A percentile compares a stretch with the other conserved stretches of the same genome.
These are phyloP conservation scores for Ophiodon elongatus DNA, from an alignment of 2,113 vertebrate species.

Conservation along the genomic window DNA sequence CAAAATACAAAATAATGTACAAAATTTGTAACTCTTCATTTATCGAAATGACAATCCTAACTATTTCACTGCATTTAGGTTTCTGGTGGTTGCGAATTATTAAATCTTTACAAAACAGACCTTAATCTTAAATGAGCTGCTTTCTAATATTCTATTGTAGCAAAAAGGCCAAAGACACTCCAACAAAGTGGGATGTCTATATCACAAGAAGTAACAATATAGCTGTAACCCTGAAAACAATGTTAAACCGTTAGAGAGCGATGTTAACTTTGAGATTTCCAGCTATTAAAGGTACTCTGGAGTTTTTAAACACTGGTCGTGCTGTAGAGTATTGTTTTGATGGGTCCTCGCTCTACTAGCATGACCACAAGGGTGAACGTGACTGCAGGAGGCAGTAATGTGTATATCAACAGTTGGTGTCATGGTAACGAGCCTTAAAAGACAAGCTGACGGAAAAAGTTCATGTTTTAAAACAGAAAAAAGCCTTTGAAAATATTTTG, in stretches of 20 bases:
- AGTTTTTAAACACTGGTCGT: slow-evolving; percentile 40
- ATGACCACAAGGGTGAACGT: not conserved
- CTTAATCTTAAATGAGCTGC: slow-evolving; percentile 46
- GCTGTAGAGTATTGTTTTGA: slow-evolving; percentile 25
- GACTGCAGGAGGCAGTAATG: slow-evolving; percentile 30
- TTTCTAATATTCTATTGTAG: slow-evolving; percentile 52
- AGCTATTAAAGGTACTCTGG: slow-evolving; percentile 51
- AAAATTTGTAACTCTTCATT: slow-evolving; percentile 46
- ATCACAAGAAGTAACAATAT: not conserved
- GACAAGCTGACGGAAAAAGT: not conserved
- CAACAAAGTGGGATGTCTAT: not conserved
- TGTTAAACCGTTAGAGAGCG: not conserved
- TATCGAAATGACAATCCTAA: slow-evolving; percentile 83
- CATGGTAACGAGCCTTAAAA: not conserved
- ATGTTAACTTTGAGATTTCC: not conserved
- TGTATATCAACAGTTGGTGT: slow-evolving; percentile 27
- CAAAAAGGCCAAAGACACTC: slow-evolving; percentile 62
- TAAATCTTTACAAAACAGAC: slow-evolving; percentile 11
- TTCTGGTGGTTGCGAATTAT: slow-evolving; percentile 28
- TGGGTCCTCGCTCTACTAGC: not conserved
- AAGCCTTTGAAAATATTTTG: not conserved
- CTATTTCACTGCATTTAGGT: slow-evolving; percentile 46
- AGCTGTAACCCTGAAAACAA: not conserved
- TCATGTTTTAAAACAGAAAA: not conserved
- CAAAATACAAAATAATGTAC: slow-evolving; percentile 51